phyloP scores from a whole-genome alignment of 1,140 invertebrate species.

The Brachionus rotundiformis region DNA sequence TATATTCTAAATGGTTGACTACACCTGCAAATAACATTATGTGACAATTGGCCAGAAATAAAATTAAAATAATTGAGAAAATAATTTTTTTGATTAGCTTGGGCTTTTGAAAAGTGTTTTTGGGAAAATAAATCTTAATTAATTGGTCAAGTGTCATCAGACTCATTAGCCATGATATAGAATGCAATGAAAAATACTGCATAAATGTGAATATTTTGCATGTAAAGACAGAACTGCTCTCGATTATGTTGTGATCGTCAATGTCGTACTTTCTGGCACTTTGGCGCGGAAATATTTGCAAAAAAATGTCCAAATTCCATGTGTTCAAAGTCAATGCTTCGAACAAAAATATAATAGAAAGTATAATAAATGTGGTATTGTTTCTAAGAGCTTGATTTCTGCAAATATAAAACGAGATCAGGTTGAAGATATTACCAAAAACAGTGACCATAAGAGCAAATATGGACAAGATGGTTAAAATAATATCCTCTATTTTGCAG shows the following conservation, averaged over 20 bases:
- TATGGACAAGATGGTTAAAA: neutral
- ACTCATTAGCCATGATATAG: conserved; percentile 6
- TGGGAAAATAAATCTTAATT: conserved; percentile 24
- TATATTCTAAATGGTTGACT: neutral
- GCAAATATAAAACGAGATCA: conserved; percentile 32
- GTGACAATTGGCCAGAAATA: conserved; percentile 2
- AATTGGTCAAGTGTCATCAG: conserved; percentile 19
- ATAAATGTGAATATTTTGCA: conserved; percentile 33
- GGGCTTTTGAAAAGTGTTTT: neutral
- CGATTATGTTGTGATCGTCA: conserved; percentile 32
- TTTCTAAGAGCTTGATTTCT: neutral
- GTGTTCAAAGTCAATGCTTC: neutral
- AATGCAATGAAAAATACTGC: conserved; percentile 21
- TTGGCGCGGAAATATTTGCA: neutral
- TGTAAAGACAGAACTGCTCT: neutral
- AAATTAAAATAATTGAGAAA: neutral
- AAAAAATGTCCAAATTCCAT: conserved; percentile 35
- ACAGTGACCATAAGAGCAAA: neutral
- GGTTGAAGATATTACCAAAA: conserved; percentile 29
- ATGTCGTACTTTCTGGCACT: neutral
- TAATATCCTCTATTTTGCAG: conserved; percentile 16
- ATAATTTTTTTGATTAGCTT: neutral
- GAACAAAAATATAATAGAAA: conserved; percentile 20
- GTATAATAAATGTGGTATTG: conserved; percentile 14
- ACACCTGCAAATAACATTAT: conserved; percentile 23